A percentile compares a stretch with the other conserved stretches of the same genome.
Conservation (phyloP, 2,113 vertebrate genomes). For the Hippocampus barbouri region DNA sequence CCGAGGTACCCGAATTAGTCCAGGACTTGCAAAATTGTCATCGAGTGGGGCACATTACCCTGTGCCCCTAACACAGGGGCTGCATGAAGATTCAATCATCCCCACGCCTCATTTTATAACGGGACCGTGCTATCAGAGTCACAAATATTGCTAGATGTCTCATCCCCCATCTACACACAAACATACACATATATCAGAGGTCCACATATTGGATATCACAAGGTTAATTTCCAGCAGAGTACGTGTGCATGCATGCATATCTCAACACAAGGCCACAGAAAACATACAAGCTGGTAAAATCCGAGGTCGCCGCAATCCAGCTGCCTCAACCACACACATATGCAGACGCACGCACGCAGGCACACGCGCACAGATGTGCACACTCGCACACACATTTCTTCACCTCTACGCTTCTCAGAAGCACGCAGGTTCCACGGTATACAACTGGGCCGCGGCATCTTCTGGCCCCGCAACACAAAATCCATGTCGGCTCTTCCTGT, state of each 20-base stretch:
- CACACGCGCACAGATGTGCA: background rate
- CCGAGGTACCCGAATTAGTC: too few relatives aligned
- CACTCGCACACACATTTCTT: constrained; percentile 14
- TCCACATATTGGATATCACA: constrained; percentile 52
- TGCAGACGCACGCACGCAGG: constrained; percentile 1
- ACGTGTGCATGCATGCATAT: constrained; percentile 35
- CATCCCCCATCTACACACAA: background rate
- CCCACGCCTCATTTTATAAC: background rate
- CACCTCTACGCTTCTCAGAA: constrained; percentile 42
- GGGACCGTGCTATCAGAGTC: background rate
- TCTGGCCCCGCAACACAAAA: constrained; percentile 30
- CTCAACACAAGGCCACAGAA: constrained; percentile 38
- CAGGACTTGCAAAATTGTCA: too few relatives aligned
- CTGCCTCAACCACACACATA: constrained; percentile 5
- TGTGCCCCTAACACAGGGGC: too few relatives aligned
- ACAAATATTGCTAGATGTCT: background rate
- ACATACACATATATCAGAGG: constrained; percentile 22
- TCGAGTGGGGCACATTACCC: too few relatives aligned
- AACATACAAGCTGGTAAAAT: constrained; percentile 32
- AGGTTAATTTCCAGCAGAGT: constrained; percentile 44
- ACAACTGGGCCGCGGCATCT: constrained; percentile 52
- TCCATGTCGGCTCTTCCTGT: constrained; percentile 28
- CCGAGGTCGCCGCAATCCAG: constrained; percentile 42
- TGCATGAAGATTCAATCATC: too few relatives aligned
- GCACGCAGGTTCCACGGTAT: constrained; percentile 51